A percentile compares a stretch with the other conserved stretches of the same genome.
Evolutionary conservation across 2,888 invertebrate genomes (phyloP).

Genomic region (Trichacis sp.): DNA sequence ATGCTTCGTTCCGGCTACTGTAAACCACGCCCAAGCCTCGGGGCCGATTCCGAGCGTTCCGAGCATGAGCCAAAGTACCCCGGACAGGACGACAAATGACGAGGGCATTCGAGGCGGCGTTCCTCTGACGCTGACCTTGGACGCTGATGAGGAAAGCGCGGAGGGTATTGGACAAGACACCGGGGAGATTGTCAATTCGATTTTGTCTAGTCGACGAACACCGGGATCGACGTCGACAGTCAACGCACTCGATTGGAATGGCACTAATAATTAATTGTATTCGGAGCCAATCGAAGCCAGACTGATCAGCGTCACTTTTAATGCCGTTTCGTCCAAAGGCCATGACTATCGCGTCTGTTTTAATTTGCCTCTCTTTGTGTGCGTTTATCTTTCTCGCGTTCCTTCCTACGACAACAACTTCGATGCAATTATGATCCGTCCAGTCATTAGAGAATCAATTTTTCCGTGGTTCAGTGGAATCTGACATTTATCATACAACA

Average conservation of each 20-base stretch:
- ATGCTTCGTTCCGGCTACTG: slow-evolving; percentile 54
- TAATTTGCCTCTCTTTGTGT: neutral
- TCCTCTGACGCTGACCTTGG: slow-evolving; percentile 4
- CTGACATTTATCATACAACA: too few relatives aligned
- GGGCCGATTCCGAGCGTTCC: slow-evolving; percentile 46
- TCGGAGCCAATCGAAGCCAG: slow-evolving; percentile 28
- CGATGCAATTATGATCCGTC: neutral
- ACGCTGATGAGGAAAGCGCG: neutral
- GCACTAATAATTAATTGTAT: slow-evolving; percentile 54
- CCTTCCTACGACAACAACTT: neutral
- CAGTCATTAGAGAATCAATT: too few relatives aligned
- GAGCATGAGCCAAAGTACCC: neutral
- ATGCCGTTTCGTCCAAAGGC: slow-evolving; percentile 1
- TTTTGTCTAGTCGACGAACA: slow-evolving; percentile 46
- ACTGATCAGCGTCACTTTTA: slow-evolving; percentile 1
- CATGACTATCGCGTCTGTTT: neutral
- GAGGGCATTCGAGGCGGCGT: slow-evolving; percentile 13
- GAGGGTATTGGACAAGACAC: slow-evolving; percentile 52
- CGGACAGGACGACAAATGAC: slow-evolving; percentile 10
- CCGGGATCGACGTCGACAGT: slow-evolving; percentile 47
- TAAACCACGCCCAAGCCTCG: slow-evolving; percentile 63
- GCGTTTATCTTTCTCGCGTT: neutral
- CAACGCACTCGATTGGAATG: slow-evolving; percentile 53
- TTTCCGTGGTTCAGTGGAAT: too few relatives aligned
- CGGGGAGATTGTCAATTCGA: slow-evolving; percentile 55